Evolutionary conservation across 2,113 vertebrate genomes (phyloP).

Genomic region (Coptodon rendalli): DNA sequence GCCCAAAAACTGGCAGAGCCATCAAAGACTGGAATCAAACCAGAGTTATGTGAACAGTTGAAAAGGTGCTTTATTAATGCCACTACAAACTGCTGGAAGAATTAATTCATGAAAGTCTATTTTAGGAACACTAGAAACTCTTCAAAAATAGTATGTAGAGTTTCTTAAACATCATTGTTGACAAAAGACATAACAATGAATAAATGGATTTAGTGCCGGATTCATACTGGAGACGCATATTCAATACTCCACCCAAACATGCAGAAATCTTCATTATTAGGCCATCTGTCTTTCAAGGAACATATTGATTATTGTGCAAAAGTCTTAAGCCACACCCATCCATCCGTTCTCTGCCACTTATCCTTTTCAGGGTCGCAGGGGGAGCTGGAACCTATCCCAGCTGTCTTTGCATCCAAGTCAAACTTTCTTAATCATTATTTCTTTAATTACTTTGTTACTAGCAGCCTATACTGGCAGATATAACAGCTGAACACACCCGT

Average conservation of each 20-base stretch:
- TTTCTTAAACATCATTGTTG: background rate
- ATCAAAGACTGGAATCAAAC: background rate
- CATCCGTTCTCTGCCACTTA: background rate
- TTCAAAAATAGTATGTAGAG: background rate
- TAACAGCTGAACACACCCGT: accelerated
- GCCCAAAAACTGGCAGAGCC: background rate
- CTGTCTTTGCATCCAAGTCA: background rate
- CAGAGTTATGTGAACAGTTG: background rate
- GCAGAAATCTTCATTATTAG: background rate
- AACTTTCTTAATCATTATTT: background rate
- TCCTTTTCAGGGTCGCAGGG: background rate
- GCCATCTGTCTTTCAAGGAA: background rate
- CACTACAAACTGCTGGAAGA: background rate
- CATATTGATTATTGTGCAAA: background rate
- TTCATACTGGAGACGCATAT: background rate
- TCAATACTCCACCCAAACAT: background rate
- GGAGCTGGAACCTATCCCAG: accelerated
- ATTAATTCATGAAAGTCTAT: background rate
- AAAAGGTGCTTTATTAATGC: background rate
- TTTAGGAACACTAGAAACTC: background rate
- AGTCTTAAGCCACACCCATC: background rate
- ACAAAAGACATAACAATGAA: background rate
- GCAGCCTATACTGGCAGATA: background rate
- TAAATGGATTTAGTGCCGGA: background rate
- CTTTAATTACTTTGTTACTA: background rate